These are phyloP conservation scores for Oxyteleia sp. DNA, from an alignment of 2,888 invertebrate species.

Conservation along the genomic window DNA sequence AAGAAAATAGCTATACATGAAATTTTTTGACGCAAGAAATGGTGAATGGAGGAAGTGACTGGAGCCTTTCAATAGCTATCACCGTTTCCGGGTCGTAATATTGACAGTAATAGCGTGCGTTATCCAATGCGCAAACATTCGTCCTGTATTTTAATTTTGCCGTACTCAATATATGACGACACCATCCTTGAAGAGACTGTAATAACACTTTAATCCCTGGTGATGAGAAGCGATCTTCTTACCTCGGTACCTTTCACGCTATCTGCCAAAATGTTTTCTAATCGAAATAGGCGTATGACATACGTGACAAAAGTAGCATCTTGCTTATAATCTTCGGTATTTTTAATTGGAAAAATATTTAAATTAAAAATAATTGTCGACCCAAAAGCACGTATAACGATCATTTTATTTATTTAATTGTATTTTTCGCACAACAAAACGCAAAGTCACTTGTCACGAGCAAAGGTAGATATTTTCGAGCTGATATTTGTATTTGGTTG, in stretches of 20 bases:
- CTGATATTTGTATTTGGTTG: conserved; percentile 53
- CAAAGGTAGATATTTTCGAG: no score
- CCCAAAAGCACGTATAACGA: no score
- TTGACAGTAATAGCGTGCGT: conserved; percentile 79
- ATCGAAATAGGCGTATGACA: conserved; percentile 80
- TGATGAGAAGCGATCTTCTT: conserved; percentile 83
- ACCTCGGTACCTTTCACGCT: conserved; percentile 66
- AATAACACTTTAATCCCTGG: conserved; percentile 86
- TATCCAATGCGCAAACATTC: conserved; percentile 85
- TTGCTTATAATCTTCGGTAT: no score
- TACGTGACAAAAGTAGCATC: conserved; percentile 51
- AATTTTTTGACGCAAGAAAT: no score
- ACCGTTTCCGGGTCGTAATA: conserved; percentile 82
- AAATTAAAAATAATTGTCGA: no score
- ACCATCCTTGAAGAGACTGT: conserved; percentile 71
- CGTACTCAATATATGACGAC: conserved; percentile 79
- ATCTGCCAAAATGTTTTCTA: conserved; percentile 77
- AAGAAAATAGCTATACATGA: no score
- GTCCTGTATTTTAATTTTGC: conserved; percentile 84
- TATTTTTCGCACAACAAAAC: conserved; percentile 36
- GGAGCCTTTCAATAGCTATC: conserved; percentile 72
- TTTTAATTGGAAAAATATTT: no score
- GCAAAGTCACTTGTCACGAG: conserved; percentile 37
- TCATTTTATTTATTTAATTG: no score
- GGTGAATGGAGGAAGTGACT: no score